Evolutionary conservation across 2,797 vertebrate genomes (phyloP).

Genomic region (Chiloscyllium punctatum): DNA sequence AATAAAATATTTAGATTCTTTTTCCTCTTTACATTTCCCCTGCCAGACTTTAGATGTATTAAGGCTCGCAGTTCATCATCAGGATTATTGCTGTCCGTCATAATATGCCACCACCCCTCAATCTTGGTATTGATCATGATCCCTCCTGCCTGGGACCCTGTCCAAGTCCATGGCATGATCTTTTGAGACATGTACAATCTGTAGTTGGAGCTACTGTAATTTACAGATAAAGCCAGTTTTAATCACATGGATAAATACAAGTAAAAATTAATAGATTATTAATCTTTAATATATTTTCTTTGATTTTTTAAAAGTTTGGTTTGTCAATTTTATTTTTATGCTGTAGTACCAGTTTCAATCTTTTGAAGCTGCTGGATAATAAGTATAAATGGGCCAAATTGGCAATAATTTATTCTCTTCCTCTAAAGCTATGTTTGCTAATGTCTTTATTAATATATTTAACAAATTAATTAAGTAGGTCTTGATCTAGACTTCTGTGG

Average conservation of each 20-base stretch:
- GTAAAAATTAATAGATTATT: background rate
- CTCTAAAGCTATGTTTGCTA: background rate
- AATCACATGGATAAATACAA: background rate
- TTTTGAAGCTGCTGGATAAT: background rate
- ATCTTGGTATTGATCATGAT: background rate
- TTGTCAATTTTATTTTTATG: background rate
- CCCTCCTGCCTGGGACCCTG: too few species aligned
- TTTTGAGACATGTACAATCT: background rate
- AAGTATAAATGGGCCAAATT: background rate
- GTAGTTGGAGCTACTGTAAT: background rate
- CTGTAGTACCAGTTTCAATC: background rate
- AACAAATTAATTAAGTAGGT: background rate
- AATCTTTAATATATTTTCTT: background rate
- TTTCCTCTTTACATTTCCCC: background rate
- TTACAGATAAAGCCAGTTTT: background rate
- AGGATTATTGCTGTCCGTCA: background rate
- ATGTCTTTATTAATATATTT: background rate
- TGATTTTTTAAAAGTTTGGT: background rate
- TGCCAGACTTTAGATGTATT: background rate
- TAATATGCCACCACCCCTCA: background rate
- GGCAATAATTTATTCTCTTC: background rate
- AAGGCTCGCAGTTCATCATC: background rate
- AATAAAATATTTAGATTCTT: background rate
- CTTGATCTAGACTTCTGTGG: background rate
- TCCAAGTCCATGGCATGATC: background rate